Evolutionary conservation across 2,888 invertebrate genomes (phyloP).

Genomic region (Zeuzera pyrina): DNA sequence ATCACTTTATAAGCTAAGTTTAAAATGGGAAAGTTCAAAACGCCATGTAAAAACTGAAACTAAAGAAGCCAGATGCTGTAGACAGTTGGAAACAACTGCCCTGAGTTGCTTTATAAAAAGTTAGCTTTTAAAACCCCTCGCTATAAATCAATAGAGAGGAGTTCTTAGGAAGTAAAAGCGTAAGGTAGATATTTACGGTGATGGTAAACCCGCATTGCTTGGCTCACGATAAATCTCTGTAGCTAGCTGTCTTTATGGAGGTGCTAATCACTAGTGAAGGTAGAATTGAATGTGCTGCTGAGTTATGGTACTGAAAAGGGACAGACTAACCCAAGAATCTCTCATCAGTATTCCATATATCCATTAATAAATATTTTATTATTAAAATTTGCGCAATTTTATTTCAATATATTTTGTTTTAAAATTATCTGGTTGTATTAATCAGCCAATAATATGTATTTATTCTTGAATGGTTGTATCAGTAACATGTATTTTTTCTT

Average conservation of each 20-base stretch:
- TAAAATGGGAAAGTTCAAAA: constrained; percentile 59
- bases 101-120: constrained; percentile 61
- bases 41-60: constrained; percentile 51
- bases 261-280: constrained; percentile 36
- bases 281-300: no score
- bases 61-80: constrained; percentile 63
- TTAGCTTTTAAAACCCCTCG: constrained; percentile 59
- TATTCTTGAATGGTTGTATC: no score
- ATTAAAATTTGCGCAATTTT: no score
- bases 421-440: no score
- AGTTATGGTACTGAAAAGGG: no score
- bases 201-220: constrained; percentile 39
- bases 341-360: no score
- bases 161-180: constrained; percentile 54
- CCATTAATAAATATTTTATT: no score
- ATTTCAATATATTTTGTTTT: no score
- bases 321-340: no score
- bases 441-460: no score
- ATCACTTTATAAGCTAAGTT: constrained; percentile 36
- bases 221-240: constrained; percentile 44
- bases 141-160: constrained; percentile 66
- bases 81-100: constrained; percentile 68
- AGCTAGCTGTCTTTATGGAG: constrained; percentile 40
- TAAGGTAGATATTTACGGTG: constrained; percentile 58
- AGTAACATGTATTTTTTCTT: no score